phyloP scores from a whole-genome alignment of 2,113 vertebrate genomes.

The Heterocephalus glaber region DNA sequence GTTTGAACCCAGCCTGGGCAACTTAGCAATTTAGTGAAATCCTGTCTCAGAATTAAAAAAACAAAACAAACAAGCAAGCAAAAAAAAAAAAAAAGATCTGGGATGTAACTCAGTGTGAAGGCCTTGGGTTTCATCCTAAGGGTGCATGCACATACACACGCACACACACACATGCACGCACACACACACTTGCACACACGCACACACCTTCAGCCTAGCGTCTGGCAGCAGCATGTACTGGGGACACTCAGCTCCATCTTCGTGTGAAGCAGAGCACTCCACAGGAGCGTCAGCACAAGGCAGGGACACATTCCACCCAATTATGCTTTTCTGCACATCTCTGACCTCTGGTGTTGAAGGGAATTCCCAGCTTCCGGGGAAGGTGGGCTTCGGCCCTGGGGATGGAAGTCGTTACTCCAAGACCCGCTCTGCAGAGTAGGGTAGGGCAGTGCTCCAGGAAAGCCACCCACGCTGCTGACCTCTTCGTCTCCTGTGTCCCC shows the following conservation, averaged over 20 bases:
- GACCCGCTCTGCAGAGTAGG: neutral
- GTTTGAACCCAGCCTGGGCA: neutral
- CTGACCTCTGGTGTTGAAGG: neutral
- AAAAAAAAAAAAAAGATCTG: neutral
- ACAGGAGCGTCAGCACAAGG: neutral
- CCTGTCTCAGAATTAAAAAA: neutral
- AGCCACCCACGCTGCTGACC: conserved; percentile 55
- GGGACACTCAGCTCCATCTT: neutral
- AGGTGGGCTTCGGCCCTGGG: neutral
- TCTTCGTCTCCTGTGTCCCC: neutral
- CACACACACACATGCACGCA: too few relatives aligned
- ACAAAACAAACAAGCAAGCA: neutral
- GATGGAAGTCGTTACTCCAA: neutral
- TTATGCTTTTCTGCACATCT: neutral
- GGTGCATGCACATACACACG: too few relatives aligned
- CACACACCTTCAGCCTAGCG: fast-evolving
- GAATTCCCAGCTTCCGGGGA: neutral
- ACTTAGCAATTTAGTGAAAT: neutral
- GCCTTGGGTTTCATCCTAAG: neutral
- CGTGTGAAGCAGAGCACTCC: fast-evolving
- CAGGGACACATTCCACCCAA: neutral
- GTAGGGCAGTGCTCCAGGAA: neutral
- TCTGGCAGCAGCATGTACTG: neutral
- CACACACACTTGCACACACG: too few relatives aligned
- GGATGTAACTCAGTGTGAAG: neutral